phyloP scores from a whole-genome alignment of 2,888 invertebrate genomes.

The Mesochorus sp. region DNA sequence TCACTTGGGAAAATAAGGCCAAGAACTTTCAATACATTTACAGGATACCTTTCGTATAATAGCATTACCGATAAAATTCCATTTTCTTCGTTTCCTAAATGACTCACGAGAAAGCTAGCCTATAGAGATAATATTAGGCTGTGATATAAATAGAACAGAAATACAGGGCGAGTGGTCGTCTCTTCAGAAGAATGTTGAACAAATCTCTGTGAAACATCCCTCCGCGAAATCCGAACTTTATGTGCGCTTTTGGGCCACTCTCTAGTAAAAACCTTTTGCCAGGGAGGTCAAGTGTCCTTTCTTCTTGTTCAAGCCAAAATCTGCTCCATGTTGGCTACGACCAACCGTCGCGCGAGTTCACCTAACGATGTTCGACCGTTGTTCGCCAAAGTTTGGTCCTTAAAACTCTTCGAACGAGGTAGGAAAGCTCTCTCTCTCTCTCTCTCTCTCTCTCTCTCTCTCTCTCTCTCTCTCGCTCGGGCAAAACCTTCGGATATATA shows the following conservation, averaged over 20 bases:
- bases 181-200: background rate
- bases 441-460: too few relatives aligned
- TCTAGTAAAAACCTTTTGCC: conserved; percentile 9
- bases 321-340: conserved; percentile 9
- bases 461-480: too few relatives aligned
- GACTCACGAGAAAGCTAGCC: too few relatives aligned
- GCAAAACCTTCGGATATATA: conserved; percentile 28
- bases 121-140: background rate
- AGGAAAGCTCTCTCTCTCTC: conserved; percentile 37
- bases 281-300: conserved; percentile 28
- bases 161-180: background rate
- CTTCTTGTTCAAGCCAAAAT: conserved; percentile 16
- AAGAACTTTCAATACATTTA: background rate
- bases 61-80: background rate
- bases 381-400: conserved; percentile 61
- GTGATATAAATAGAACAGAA: conserved; percentile 21
- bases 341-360: conserved; percentile 34
- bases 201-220: conserved; percentile 27
- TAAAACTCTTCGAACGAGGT: conserved; percentile 56
- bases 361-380: conserved; percentile 62
- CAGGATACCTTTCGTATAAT: background rate
- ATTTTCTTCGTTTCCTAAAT: background rate
- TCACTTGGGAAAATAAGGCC: background rate
- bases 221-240: conserved; percentile 36
- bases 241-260: conserved; percentile 16